These are phyloP conservation scores for Hiodon alosoides DNA, from an alignment of 2,113 vertebrate species.

Conservation along the genomic window DNA sequence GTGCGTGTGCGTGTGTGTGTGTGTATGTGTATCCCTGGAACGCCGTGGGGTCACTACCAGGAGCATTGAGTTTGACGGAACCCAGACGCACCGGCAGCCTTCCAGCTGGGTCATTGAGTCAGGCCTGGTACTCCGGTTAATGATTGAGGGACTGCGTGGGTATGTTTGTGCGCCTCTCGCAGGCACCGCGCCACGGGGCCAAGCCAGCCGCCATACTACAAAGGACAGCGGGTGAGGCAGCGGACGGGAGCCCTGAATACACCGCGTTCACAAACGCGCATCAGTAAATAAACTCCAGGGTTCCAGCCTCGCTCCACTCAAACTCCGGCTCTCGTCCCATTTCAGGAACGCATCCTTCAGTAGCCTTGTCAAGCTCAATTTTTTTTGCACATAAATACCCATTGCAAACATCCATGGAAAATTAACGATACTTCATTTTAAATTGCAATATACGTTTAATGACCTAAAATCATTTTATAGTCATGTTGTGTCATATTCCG, in stretches of 20 bases:
- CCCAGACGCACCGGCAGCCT: not conserved
- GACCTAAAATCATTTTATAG: too few species aligned
- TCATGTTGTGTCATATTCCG: too few species aligned
- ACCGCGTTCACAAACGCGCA: not conserved
- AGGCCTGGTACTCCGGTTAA: constrained; percentile 40
- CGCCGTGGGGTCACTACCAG: not conserved
- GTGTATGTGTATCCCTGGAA: constrained; percentile 6
- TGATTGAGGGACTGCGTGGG: constrained; percentile 50
- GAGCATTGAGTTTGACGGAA: not conserved
- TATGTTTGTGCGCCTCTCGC: not conserved
- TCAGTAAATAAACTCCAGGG: not conserved
- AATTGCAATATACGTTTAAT: too few species aligned
- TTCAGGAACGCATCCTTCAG: too few species aligned
- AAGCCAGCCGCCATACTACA: not conserved
- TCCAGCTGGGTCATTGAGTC: constrained; percentile 39
- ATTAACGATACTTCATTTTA: too few species aligned
- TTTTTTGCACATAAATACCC: too few species aligned
- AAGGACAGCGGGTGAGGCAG: not conserved
- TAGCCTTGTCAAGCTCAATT: too few species aligned
- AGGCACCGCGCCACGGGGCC: not conserved
- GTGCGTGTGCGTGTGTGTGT: not conserved
- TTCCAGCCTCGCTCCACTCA: too few species aligned
- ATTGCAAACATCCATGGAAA: too few species aligned
- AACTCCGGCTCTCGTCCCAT: too few species aligned
- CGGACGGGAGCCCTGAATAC: not conserved